These are phyloP conservation scores for Pristionchus mayeri DNA, from an alignment of 2,888 invertebrate species.

Conservation along the genomic window DNA sequence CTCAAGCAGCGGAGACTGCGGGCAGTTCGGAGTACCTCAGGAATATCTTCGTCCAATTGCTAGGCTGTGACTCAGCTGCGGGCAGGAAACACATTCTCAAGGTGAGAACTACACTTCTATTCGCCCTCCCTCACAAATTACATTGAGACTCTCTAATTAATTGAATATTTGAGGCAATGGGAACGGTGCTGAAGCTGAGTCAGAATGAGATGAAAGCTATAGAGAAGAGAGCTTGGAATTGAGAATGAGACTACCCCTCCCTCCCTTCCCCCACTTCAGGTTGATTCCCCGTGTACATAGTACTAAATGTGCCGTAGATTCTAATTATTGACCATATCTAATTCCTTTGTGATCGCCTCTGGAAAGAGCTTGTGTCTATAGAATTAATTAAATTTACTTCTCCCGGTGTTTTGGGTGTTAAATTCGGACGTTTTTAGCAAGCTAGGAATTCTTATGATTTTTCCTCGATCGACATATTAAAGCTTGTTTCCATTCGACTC, in stretches of 20 bases:
- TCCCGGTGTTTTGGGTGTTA: slow-evolving; percentile 18
- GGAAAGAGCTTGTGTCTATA: slow-evolving; percentile 17
- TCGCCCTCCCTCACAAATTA: no score
- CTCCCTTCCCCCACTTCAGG: not conserved
- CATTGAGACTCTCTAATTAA: no score
- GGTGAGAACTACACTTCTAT: slow-evolving; percentile 78
- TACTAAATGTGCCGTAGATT: slow-evolving; percentile 4
- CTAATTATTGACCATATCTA: not conserved
- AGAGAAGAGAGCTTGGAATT: slow-evolving; percentile 53
- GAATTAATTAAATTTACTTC: not conserved
- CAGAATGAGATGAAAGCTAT: slow-evolving; percentile 81
- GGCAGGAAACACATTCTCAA: slow-evolving; percentile 89
- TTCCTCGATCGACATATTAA: not conserved
- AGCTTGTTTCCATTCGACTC: not conserved
- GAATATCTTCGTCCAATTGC: slow-evolving; percentile 89
- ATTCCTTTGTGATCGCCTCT: slow-evolving; percentile 2
- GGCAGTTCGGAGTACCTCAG: slow-evolving; percentile 88
- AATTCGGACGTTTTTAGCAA: slow-evolving; percentile 33
- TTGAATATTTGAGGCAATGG: slow-evolving; percentile 80
- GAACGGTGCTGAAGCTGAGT: slow-evolving; percentile 87
- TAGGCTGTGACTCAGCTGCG: slow-evolving; percentile 83
- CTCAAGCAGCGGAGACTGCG: slow-evolving; percentile 80
- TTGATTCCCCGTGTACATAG: slow-evolving; percentile 19
- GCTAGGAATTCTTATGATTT: not conserved
- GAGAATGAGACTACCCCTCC: not conserved